Percentiles rank a stretch among this genome's conserved stretches.
phyloP scores from a whole-genome alignment of 2,888 invertebrate species.

The Mimas tiliae region DNA sequence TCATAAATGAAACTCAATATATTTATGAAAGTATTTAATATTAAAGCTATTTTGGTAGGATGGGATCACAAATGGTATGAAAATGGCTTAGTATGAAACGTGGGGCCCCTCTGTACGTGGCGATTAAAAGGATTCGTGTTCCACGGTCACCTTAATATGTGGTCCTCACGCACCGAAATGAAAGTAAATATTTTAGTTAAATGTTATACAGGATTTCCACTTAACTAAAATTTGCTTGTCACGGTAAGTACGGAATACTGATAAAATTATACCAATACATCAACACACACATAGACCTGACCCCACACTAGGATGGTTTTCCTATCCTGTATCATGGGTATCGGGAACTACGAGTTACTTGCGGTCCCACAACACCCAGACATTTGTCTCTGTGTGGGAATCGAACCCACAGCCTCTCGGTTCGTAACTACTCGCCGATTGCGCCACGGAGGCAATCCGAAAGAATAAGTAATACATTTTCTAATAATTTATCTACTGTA shows the following conservation, averaged over 20 bases:
- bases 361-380: too few relatives aligned
- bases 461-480: too few relatives aligned
- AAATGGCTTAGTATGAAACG: conserved; percentile 3
- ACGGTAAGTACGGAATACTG: neutral
- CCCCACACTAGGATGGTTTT: too few relatives aligned
- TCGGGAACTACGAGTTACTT: too few relatives aligned
- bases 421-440: too few relatives aligned
- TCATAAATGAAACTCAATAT: neutral
- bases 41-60: neutral
- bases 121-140: conserved; percentile 11
- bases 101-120: neutral
- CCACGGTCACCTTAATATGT: neutral
- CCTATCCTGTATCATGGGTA: too few relatives aligned
- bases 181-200: neutral
- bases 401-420: too few relatives aligned
- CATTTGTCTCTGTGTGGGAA: too few relatives aligned
- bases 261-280: neutral
- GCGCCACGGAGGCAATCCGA: too few relatives aligned
- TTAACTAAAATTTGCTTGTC: conserved; percentile 2
- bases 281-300: too few relatives aligned
- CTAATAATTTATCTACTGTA: too few relatives aligned
- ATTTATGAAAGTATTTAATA: neutral
- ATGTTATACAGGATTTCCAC: neutral
- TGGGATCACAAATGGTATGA: neutral
- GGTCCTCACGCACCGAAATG: neutral